Percentiles rank a stretch among this genome's conserved stretches.
Evolutionary conservation across 2,888 invertebrate species (phyloP).

Genomic region (Caenorhabditis afra): DNA sequence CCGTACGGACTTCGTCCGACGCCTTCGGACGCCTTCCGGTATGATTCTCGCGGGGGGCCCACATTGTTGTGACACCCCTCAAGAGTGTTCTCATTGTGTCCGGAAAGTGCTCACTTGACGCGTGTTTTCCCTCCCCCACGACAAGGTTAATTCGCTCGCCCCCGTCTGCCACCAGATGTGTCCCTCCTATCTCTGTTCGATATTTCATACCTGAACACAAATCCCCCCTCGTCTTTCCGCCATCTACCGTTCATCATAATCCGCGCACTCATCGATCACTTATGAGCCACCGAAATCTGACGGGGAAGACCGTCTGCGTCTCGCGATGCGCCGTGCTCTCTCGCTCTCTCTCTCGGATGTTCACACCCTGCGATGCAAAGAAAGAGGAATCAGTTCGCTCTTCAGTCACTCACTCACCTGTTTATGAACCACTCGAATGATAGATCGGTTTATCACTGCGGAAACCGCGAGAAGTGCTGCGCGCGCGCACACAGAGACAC

Average conservation of each 20-base stretch:
- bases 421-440: constrained; percentile 56
- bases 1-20: too few relatives aligned
- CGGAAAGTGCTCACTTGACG: constrained; percentile 54
- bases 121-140: constrained; percentile 22
- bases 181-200: background rate
- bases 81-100: constrained; percentile 40
- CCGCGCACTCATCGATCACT: constrained; percentile 56
- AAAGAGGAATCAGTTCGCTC: background rate
- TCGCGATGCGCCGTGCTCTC: constrained; percentile 10
- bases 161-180: constrained; percentile 41
- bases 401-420: constrained; percentile 36
- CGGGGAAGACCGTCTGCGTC: constrained; percentile 36
- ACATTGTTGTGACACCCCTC: too few relatives aligned
- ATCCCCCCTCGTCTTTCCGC: background rate
- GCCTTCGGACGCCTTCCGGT: too few relatives aligned
- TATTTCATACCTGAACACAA: constrained; percentile 42
- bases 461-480: constrained; percentile 14
- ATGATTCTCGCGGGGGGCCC: too few relatives aligned
- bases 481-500: too few relatives aligned
- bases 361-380: constrained; percentile 37
- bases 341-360: constrained; percentile 14
- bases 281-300: constrained; percentile 53
- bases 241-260: constrained; percentile 31
- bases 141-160: constrained; percentile 37
- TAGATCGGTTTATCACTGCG: constrained; percentile 53